These are phyloP conservation scores for Hermatobates lingyangjiaoensis DNA, from an alignment of 1,140 invertebrate species.

Conservation along the genomic window DNA sequence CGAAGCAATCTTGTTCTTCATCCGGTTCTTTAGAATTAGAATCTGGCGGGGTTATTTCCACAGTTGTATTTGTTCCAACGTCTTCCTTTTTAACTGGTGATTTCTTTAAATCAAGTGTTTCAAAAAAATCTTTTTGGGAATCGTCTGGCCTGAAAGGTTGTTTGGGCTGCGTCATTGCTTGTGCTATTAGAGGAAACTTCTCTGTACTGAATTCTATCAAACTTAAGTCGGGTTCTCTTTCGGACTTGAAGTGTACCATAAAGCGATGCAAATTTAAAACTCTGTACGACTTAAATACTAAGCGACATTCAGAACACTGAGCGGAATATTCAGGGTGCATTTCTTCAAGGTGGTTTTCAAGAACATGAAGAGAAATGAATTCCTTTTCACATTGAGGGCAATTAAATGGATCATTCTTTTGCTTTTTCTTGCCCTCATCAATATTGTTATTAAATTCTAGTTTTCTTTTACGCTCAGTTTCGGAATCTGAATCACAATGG, in stretches of 20 bases:
- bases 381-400: constrained; percentile 42
- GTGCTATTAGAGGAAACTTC: constrained; percentile 56
- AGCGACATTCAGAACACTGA: constrained; percentile 48
- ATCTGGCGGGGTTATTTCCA: constrained; percentile 17
- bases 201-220: constrained; percentile 58
- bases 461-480: not conserved
- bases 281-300: constrained; percentile 46
- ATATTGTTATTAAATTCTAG: not conserved
- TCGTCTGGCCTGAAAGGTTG: not conserved
- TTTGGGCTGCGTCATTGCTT: not conserved
- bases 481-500: constrained; percentile 23
- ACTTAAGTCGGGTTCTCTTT: constrained; percentile 35
- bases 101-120: not conserved
- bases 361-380: constrained; percentile 33
- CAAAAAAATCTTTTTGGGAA: not conserved
- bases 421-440: not conserved
- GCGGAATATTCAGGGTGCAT: constrained; percentile 44
- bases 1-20: constrained; percentile 60
- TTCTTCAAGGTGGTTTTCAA: constrained; percentile 49
- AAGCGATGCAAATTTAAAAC: constrained; percentile 44
- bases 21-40: constrained; percentile 24
- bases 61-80: not conserved
- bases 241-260: constrained; percentile 30
- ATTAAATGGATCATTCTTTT: constrained; percentile 18
- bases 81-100: not conserved